Percentiles rank a stretch among this genome's conserved stretches.
These are phyloP conservation scores for Pogona vitticeps DNA, from an alignment of 2,113 vertebrate species.

Conservation along the genomic window DNA sequence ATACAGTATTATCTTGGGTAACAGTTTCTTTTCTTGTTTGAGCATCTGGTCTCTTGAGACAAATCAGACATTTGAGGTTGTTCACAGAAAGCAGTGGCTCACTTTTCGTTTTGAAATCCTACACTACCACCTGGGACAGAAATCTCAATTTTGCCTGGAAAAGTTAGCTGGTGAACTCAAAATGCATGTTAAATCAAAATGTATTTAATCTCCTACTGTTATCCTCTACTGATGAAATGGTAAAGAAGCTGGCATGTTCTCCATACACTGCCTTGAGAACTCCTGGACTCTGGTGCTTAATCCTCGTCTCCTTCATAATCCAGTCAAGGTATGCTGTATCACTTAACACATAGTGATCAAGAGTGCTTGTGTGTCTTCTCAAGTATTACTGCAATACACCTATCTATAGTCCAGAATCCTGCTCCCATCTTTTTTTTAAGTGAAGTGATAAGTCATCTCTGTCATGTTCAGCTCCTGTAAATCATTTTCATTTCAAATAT, in stretches of 20 bases:
- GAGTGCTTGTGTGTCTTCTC: not conserved
- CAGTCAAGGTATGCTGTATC: too few species aligned
- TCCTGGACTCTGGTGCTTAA: not conserved
- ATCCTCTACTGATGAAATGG: not conserved
- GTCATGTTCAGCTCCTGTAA: too few species aligned
- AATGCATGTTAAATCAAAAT: too few species aligned
- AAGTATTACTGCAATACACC: not conserved
- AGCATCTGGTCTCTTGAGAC: not conserved
- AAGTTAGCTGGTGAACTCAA: not conserved
- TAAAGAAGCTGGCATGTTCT: not conserved
- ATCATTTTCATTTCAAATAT: too few species aligned
- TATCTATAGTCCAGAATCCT: not conserved
- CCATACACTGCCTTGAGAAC: not conserved
- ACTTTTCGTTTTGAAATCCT: not conserved
- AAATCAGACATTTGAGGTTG: not conserved
- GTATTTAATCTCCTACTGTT: not conserved
- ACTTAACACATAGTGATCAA: not conserved
- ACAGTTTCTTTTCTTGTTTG: not conserved
- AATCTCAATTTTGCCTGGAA: not conserved
- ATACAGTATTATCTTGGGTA: not conserved
- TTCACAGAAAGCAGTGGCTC: not conserved
- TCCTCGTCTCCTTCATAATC: not conserved
- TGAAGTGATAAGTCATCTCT: too few species aligned
- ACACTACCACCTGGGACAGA: not conserved
- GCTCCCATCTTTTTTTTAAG: too few species aligned